phyloP scores from a whole-genome alignment of 1,140 invertebrate genomes.

The Zaprionus africanus region DNA sequence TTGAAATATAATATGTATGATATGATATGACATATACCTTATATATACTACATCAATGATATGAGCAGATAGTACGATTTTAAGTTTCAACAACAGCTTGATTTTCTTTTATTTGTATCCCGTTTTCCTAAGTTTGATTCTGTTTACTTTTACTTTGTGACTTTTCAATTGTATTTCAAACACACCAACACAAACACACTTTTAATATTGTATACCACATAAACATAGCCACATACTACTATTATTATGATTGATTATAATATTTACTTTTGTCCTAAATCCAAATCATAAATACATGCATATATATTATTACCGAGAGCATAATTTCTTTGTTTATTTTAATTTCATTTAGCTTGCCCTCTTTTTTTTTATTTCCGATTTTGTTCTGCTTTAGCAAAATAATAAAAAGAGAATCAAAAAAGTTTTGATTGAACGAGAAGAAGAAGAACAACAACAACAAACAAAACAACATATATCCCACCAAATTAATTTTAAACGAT shows the following conservation, averaged over 20 bases:
- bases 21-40: neutral
- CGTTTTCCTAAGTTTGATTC: constrained; percentile 37
- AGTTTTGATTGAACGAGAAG: constrained; percentile 32
- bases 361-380: constrained; percentile 9
- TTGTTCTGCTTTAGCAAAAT: constrained; percentile 6
- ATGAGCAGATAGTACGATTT: constrained; percentile 31
- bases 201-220: constrained; percentile 57
- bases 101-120: constrained; percentile 49
- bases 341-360: constrained; percentile 9
- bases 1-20: constrained; percentile 24
- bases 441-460: constrained; percentile 51
- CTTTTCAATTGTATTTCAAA: constrained; percentile 36
- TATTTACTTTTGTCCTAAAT: constrained; percentile 72
- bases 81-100: constrained; percentile 31
- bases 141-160: constrained; percentile 42
- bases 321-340: constrained; percentile 37
- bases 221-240: constrained; percentile 62
- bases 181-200: constrained; percentile 6
- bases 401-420: constrained; percentile 56
- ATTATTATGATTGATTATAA: constrained; percentile 69
- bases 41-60: constrained; percentile 15
- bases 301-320: constrained; percentile 56
- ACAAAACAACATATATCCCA: constrained; percentile 80
- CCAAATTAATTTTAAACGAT: constrained; percentile 74
- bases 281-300: constrained; percentile 61